Percentiles rank a stretch among this genome's conserved stretches.
Evolutionary conservation across 2,797 vertebrate species (phyloP).

Genomic region (Semotilus atromaculatus): DNA sequence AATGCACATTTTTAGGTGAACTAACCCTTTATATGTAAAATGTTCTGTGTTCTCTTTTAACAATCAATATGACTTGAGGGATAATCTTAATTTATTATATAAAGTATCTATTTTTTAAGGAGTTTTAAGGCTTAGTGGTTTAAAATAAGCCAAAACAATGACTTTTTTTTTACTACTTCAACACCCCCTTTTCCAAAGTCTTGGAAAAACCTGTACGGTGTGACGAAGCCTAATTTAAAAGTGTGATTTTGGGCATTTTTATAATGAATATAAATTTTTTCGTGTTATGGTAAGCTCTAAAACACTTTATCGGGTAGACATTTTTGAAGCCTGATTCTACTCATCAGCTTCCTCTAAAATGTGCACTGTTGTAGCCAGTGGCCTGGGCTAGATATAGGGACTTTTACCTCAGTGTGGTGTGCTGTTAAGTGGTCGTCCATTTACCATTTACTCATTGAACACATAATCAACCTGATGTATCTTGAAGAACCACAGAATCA

Average conservation of each 20-base stretch:
- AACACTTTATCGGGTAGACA: background rate
- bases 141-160: background rate
- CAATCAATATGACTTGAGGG: background rate
- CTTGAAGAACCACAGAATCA: conserved; percentile 15
- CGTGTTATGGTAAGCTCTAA: background rate
- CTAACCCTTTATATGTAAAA: background rate
- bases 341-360: background rate
- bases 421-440: background rate
- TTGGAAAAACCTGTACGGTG: background rate
- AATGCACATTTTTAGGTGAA: background rate
- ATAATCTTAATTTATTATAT: background rate
- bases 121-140: background rate
- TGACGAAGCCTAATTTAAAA: background rate
- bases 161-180: background rate
- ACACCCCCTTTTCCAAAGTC: background rate
- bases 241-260: background rate
- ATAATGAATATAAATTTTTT: background rate
- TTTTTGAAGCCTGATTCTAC: background rate
- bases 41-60: background rate
- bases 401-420: conserved; percentile 2
- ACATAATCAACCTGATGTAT: background rate
- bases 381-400: background rate
- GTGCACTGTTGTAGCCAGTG: background rate
- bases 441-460: conserved; percentile 7
- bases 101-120: background rate